Percentiles rank a stretch among this genome's conserved stretches.
Conservation (phyloP, 1,140 invertebrate species). For the Drosophila pseudoananassae region DNA sequence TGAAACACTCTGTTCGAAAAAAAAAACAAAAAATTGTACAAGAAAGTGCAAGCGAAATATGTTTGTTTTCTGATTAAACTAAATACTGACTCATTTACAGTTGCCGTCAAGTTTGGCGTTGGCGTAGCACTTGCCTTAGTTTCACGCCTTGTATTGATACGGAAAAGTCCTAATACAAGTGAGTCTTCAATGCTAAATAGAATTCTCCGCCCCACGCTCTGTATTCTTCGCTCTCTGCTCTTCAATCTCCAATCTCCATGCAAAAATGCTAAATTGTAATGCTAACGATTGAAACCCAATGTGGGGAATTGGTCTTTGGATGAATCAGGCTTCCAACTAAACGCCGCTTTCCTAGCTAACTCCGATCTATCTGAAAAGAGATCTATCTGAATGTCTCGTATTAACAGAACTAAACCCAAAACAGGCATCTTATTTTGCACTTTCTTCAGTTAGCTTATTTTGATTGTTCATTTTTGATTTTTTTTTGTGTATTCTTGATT, state of each 20-base stretch:
- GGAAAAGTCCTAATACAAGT: slow-evolving; percentile 85
- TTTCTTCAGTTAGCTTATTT: slow-evolving; percentile 73
- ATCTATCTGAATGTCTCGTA: slow-evolving; percentile 26
- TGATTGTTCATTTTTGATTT: slow-evolving; percentile 45
- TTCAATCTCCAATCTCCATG: slow-evolving; percentile 29
- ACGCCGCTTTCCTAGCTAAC: slow-evolving; percentile 44
- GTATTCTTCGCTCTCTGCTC: slow-evolving; percentile 45
- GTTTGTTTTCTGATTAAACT: slow-evolving; percentile 53
- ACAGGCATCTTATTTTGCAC: slow-evolving; percentile 61
- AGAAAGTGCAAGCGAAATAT: slow-evolving; percentile 82
- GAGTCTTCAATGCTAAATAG: slow-evolving; percentile 70
- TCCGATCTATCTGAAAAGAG: slow-evolving; percentile 6
- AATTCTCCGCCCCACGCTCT: slow-evolving; percentile 25
- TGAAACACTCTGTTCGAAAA: slow-evolving; percentile 9
- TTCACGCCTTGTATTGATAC: slow-evolving; percentile 89
- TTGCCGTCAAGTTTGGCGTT: slow-evolving; percentile 91
- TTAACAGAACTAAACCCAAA: slow-evolving; percentile 47
- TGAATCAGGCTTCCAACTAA: slow-evolving; percentile 21
- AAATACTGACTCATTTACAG: slow-evolving; percentile 86
- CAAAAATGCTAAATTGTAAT: slow-evolving; percentile 37
- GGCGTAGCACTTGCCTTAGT: slow-evolving; percentile 90
- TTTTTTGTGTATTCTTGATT: slow-evolving; percentile 54
- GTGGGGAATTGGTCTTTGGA: neutral
- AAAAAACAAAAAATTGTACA: slow-evolving; percentile 63
- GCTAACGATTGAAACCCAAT: slow-evolving; percentile 30